phyloP scores from a whole-genome alignment of 2,113 vertebrate genomes.

The Alligator mississippiensis region DNA sequence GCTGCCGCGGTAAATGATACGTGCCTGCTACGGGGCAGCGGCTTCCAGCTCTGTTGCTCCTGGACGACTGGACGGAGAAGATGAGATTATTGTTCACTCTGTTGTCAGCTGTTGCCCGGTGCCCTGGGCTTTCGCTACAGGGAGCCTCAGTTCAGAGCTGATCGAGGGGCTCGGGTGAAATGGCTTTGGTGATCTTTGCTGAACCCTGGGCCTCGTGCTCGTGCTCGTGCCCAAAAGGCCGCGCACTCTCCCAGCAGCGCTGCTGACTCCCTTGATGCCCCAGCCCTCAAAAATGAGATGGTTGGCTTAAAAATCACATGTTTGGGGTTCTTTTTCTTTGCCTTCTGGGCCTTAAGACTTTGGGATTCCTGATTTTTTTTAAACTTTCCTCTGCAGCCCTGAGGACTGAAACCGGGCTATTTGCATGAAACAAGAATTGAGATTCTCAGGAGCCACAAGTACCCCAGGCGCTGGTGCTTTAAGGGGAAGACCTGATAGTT shows the following conservation, averaged over 20 bases:
- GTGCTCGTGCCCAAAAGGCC: not conserved
- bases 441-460: not conserved
- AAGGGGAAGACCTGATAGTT: not conserved
- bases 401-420: not conserved
- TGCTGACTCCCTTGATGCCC: not conserved
- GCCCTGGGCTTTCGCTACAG: not conserved
- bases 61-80: not conserved
- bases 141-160: not conserved
- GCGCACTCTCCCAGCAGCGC: not conserved
- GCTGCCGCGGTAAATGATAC: fast-evolving
- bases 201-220: too few relatives aligned
- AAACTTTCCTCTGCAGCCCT: not conserved
- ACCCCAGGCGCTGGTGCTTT: not conserved
- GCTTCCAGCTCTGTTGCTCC: not conserved
- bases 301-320: not conserved
- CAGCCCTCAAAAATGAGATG: not conserved
- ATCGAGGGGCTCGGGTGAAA: not conserved
- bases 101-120: not conserved
- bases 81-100: not conserved
- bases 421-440: not conserved
- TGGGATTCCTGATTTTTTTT: fast-evolving
- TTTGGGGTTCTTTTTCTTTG: fast-evolving
- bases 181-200: not conserved
- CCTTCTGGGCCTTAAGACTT: not conserved
- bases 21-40: not conserved